Evolutionary conservation across 2,888 invertebrate genomes (phyloP).

Genomic region (Troglohyphantes excavatus): DNA sequence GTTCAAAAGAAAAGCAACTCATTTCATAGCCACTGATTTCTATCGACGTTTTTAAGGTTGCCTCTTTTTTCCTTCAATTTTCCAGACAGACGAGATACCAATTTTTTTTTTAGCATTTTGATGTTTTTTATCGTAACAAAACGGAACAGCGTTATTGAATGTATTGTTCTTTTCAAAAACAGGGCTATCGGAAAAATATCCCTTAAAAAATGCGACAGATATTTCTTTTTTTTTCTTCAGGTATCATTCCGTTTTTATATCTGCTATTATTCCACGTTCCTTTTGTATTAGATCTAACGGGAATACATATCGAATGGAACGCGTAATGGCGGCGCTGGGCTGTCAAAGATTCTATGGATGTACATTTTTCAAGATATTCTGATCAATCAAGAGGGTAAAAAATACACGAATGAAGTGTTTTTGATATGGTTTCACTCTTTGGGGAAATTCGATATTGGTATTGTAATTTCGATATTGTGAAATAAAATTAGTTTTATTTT

Average conservation of each 20-base stretch:
- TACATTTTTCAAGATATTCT: conserved; percentile 9
- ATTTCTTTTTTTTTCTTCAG: conserved; percentile 27
- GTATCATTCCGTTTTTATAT: conserved; percentile 32
- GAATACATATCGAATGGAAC: conserved; percentile 27
- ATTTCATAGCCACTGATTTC: conserved; percentile 62
- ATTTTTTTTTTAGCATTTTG: conserved; percentile 7
- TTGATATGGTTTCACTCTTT: background rate
- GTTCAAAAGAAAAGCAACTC: conserved; percentile 55
- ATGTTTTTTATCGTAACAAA: conserved; percentile 32
- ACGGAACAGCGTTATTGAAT: conserved; percentile 55
- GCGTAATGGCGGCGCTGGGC: conserved; percentile 17
- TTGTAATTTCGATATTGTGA: background rate
- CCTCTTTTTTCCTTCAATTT: background rate
- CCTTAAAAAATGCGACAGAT: conserved; percentile 26
- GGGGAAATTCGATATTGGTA: background rate
- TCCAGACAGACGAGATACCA: conserved; percentile 3
- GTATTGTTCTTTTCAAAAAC: conserved; percentile 57
- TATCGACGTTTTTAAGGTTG: conserved; percentile 49
- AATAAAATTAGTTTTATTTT: background rate
- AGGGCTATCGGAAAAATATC: conserved; percentile 45
- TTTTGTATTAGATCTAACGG: background rate
- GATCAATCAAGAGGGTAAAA: conserved; percentile 10
- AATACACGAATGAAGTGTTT: background rate
- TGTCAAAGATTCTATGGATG: conserved; percentile 10
- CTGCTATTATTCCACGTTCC: conserved; percentile 34